Evolutionary conservation across 2,113 vertebrate genomes (phyloP).

Genomic region (Pongo pygmaeus): DNA sequence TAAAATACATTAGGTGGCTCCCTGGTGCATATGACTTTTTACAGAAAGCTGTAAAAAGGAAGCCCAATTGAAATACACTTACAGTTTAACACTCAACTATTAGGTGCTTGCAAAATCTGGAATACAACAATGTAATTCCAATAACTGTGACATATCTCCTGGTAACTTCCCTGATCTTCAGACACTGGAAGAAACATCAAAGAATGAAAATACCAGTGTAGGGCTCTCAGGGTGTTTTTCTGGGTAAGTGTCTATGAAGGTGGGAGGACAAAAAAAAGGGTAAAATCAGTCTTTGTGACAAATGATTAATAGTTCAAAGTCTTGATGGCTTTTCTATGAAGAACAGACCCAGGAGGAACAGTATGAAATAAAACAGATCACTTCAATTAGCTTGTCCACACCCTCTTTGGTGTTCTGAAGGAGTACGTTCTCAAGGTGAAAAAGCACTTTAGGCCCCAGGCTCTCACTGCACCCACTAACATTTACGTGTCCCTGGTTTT

Average conservation of each 20-base stretch:
- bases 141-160: constrained; percentile 10
- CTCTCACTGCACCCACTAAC: background rate
- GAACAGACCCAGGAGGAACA: constrained; percentile 53
- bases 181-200: constrained; percentile 49
- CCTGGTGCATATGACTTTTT: background rate
- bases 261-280: background rate
- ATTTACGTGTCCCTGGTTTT: constrained; percentile 36
- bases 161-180: constrained; percentile 61
- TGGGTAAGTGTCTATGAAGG: background rate
- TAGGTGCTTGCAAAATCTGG: background rate
- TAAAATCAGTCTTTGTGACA: constrained; percentile 49
- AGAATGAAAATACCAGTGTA: background rate
- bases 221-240: background rate
- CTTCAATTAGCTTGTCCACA: constrained; percentile 62
- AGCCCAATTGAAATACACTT: background rate
- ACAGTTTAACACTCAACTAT: background rate
- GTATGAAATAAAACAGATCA: constrained; percentile 57
- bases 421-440: background rate
- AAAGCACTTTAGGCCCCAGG: background rate
- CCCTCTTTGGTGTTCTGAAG: constrained; percentile 36
- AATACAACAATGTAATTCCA: constrained; percentile 42
- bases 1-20: background rate
- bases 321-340: constrained; percentile 60
- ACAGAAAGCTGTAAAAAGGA: background rate
- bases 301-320: constrained; percentile 69